Evolutionary conservation across 2,888 invertebrate genomes (phyloP).

Genomic region (Agapostemon virescens): DNA sequence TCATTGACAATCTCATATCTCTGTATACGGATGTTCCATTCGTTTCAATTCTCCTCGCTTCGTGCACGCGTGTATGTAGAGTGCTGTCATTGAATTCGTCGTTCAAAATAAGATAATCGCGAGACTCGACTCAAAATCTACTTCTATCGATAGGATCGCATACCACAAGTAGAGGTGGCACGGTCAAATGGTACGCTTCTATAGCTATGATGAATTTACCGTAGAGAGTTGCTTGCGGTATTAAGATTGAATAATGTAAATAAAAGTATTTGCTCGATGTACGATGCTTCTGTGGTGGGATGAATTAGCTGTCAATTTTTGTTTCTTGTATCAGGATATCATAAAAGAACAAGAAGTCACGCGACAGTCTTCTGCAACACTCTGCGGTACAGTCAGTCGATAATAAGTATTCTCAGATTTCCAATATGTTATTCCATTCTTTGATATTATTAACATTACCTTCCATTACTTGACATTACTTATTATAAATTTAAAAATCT

Average conservation of each 20-base stretch:
- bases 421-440: too few relatives aligned
- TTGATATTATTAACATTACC: too few relatives aligned
- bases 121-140: slow-evolving; percentile 45
- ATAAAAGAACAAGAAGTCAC: neutral
- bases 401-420: too few relatives aligned
- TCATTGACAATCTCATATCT: neutral
- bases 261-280: neutral
- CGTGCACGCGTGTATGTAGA: neutral
- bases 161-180: neutral
- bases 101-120: slow-evolving; percentile 42
- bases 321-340: neutral
- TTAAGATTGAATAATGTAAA: neutral
- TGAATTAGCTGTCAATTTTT: slow-evolving; percentile 21
- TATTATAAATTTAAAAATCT: neutral
- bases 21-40: neutral
- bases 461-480: too few relatives aligned
- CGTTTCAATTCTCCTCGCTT: neutral
- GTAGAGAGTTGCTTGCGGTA: slow-evolving; percentile 21
- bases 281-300: neutral
- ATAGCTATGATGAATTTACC: slow-evolving; percentile 23
- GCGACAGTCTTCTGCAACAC: neutral
- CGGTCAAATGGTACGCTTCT: neutral
- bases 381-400: too few relatives aligned
- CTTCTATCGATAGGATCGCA: slow-evolving; percentile 30
- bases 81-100: neutral